A percentile compares a stretch with the other conserved stretches of the same genome.
Conservation (phyloP, 2,113 vertebrate genomes). For the Herpetotheres cachinnans region DNA sequence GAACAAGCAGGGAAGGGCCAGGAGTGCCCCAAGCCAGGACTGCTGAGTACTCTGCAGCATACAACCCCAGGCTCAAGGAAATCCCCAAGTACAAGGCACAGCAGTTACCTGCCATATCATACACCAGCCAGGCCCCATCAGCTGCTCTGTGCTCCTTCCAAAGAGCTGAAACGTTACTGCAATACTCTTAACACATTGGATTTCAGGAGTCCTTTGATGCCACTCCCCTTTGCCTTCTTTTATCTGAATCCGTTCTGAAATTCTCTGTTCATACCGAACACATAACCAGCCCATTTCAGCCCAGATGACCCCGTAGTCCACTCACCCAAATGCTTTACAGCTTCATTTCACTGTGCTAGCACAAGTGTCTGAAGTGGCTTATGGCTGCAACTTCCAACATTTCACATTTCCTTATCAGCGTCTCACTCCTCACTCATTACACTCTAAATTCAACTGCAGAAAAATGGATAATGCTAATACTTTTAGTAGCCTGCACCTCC, state of each 20-base stretch:
- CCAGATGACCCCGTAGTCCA: fast-evolving
- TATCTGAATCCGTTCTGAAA: neutral
- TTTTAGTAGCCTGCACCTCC: neutral
- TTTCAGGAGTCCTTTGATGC: neutral
- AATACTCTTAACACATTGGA: neutral
- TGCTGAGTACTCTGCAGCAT: neutral
- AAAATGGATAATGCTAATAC: neutral
- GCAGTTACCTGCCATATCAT: fast-evolving
- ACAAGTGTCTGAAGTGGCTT: neutral
- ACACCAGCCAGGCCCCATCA: neutral
- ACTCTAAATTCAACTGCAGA: neutral
- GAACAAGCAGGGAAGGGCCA: neutral
- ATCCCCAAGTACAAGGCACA: fast-evolving
- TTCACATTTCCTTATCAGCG: neutral
- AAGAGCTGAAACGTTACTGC: too few relatives aligned
- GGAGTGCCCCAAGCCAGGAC: neutral
- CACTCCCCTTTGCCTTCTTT: neutral
- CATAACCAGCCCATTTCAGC: neutral
- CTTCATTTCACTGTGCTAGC: neutral
- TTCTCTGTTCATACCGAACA: neutral
- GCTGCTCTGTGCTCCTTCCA: neutral
- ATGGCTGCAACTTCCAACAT: neutral
- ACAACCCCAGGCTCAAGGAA: neutral
- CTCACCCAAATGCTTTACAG: neutral
- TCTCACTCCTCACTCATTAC: neutral